These are phyloP conservation scores for Andrena trimmerana DNA, from an alignment of 2,888 invertebrate species.

Conservation along the genomic window DNA sequence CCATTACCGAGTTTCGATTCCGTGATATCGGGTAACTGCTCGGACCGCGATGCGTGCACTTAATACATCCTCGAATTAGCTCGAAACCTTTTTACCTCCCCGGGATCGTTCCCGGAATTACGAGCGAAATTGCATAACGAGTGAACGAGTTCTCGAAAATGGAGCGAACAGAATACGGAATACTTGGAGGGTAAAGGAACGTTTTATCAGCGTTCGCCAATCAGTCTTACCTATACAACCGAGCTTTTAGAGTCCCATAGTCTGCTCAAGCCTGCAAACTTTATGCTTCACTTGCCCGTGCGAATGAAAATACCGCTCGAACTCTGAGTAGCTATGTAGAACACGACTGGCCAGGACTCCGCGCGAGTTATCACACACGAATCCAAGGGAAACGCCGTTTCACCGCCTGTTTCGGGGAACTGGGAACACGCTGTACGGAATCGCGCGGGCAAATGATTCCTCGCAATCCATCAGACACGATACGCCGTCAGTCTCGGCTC, in stretches of 20 bases:
- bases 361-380: slow-evolving; percentile 24
- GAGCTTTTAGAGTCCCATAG: no score
- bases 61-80: slow-evolving; percentile 48
- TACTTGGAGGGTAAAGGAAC: not conserved
- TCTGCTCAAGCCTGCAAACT: no score
- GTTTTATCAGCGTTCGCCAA: no score
- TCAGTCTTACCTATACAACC: no score
- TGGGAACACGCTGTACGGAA: no score
- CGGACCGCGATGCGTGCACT: slow-evolving; percentile 31
- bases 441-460: slow-evolving; percentile 8
- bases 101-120: slow-evolving; percentile 36
- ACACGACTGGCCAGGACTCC: slow-evolving; percentile 21
- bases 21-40: slow-evolving; percentile 46
- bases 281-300: not conserved
- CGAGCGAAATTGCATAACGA: slow-evolving; percentile 5
- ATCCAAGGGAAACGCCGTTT: slow-evolving; percentile 34
- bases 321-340: slow-evolving; percentile 33
- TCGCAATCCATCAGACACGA: slow-evolving; percentile 40
- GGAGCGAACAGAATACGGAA: not conserved
- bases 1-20: slow-evolving; percentile 49
- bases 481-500: slow-evolving; percentile 32
- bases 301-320: slow-evolving; percentile 18
- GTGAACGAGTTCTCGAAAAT: slow-evolving; percentile 21
- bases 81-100: slow-evolving; percentile 35
- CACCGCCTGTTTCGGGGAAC: slow-evolving; percentile 6